Evolutionary conservation across 2,888 invertebrate genomes (phyloP).

Genomic region (Conops quadrifasciatus): DNA sequence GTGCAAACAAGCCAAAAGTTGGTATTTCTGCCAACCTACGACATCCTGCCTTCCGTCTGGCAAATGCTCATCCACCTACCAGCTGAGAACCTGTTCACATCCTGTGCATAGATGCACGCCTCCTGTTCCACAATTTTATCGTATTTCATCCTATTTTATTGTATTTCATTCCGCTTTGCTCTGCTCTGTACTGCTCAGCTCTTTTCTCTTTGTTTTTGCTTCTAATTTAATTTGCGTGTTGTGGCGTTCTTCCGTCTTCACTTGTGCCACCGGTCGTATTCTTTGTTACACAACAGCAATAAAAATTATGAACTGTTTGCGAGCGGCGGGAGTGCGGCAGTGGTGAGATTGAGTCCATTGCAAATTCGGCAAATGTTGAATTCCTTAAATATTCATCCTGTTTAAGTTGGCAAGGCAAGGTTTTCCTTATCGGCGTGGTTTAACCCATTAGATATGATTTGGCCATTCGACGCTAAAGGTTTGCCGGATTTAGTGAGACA

Average conservation of each 20-base stretch:
- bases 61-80: background rate
- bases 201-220: conserved; percentile 17
- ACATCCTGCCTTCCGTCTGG: background rate
- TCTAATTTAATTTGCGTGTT: conserved; percentile 26
- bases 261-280: background rate
- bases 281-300: conserved; percentile 13
- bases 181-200: background rate
- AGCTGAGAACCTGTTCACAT: background rate
- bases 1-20: conserved; percentile 25
- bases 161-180: conserved; percentile 16
- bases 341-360: conserved; percentile 10
- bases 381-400: conserved; percentile 23
- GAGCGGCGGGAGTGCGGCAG: background rate
- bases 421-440: conserved; percentile 5
- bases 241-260: background rate
- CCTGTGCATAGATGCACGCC: background rate
- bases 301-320: conserved; percentile 26
- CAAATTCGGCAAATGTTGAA: conserved; percentile 20
- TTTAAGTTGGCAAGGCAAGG: conserved; percentile 10
- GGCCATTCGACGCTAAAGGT: background rate
- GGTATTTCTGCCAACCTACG: conserved; percentile 4
- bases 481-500: background rate
- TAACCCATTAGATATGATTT: background rate
- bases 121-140: background rate
- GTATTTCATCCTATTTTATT: background rate